Conservation (phyloP, 2,888 invertebrate species). For the Ditylenchus weischeri region DNA sequence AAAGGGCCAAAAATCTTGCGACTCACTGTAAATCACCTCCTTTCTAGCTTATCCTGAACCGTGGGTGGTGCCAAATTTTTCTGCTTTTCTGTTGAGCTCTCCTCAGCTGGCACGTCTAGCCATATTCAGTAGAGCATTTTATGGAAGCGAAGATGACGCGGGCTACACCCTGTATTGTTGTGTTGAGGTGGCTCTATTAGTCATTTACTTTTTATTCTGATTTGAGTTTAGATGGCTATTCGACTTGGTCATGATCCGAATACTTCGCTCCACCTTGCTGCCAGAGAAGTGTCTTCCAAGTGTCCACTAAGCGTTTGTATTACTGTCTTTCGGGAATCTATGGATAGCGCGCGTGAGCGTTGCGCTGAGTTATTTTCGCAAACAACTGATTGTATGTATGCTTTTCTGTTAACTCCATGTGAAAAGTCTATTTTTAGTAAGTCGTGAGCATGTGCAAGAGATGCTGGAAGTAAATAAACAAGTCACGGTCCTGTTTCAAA, state of each 20-base stretch:
- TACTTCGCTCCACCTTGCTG: constrained; percentile 9
- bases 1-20: too few species aligned
- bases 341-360: constrained; percentile 10
- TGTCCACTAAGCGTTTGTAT: constrained; percentile 18
- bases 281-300: constrained; percentile 16
- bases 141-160: constrained; percentile 19
- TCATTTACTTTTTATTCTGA: background rate
- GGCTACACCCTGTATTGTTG: constrained; percentile 22
- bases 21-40: background rate
- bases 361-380: constrained; percentile 1
- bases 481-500: background rate
- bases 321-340: constrained; percentile 19
- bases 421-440: constrained; percentile 9
- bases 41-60: constrained; percentile 26
- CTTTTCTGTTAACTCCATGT: background rate
- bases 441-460: constrained; percentile 1
- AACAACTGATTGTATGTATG: background rate
- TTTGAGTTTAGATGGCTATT: constrained; percentile 13
- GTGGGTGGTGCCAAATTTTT: constrained; percentile 27
- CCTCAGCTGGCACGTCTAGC: constrained; percentile 21
- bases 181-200: constrained; percentile 19
- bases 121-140: constrained; percentile 13
- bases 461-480: constrained; percentile 12
- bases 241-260: constrained; percentile 13
- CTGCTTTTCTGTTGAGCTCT: constrained; percentile 21